Conservation (phyloP, 2,113 vertebrate genomes). For the Microtus richardsoni region DNA sequence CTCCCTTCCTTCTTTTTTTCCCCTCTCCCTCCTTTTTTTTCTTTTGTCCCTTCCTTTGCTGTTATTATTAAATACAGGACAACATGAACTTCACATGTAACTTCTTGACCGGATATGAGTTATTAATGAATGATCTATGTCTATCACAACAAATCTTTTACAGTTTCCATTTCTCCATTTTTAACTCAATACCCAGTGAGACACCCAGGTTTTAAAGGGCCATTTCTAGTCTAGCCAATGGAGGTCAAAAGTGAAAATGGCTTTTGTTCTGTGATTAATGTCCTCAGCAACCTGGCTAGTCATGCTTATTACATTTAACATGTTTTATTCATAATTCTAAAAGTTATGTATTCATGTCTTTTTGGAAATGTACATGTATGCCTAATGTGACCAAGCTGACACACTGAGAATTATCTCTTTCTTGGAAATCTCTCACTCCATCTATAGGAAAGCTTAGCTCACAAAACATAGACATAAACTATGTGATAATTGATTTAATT, state of each 20-base stretch:
- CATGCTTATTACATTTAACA: not conserved
- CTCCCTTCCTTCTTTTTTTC: too few species aligned
- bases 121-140: not conserved
- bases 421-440: rapidly evolving
- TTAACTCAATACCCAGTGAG: not conserved
- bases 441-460: not conserved
- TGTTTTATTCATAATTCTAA: not conserved
- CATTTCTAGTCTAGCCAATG: not conserved
- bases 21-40: not conserved
- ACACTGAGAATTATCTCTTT: not conserved
- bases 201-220: not conserved
- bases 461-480: not conserved
- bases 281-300: not conserved
- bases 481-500: not conserved
- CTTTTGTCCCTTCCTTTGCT: not conserved
- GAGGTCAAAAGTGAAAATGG: not conserved
- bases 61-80: not conserved
- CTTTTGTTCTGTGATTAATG: not conserved
- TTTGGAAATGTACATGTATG: not conserved
- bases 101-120: not conserved
- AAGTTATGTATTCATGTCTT: too few species aligned
- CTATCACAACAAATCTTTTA: not conserved
- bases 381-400: not conserved
- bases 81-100: not conserved
- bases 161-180: not conserved